Evolutionary conservation across 2,113 vertebrate genomes (phyloP), one percentile per base, ranked within the genome.

Genomic region (Actenoides lindsayi): DNA sequence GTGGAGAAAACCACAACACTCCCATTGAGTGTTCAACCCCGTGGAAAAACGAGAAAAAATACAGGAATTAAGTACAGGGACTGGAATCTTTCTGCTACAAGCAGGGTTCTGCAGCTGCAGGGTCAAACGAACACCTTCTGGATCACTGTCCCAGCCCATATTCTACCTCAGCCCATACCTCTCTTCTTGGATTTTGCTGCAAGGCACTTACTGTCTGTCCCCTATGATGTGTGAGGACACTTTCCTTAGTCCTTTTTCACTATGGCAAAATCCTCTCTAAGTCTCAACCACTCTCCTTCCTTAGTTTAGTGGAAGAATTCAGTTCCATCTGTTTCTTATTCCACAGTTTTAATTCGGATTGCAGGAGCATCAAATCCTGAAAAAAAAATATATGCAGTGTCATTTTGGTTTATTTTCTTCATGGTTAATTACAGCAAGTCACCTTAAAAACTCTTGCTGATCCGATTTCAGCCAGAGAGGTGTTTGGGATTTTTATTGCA

Each of bases 21-120:
- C 28, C 5, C 11, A 4, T 1, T 59, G 48, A 51, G 24, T 0
- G 1, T n/a, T 35, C 28, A 81, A n/a, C 20, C 25, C 31, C 31
- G 16, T n/a, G 51, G 12, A 74, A 24, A 73, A 74, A 59, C 0
- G 4, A 53, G 64, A 37, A 74, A 67, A 48, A 27, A 14, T 18
- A 37, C 28, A 59, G 60, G 24, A 71, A 60, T n/a, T 16, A 12
- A 28, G 7, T 10, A 28, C 8, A 31, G 24, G 62, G 35, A 25
- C 18, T 0, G 1, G 42, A 15, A 25, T 16, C 39, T 17, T 28
- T 19, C 16, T 65, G 63, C 53, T 59, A 27, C 50, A 18, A 2
- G 18, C 16, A 42, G 56, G 50, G 39, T 16, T 76, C 76, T 75
- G 57, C 46, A 70, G 27, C n/a, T 87, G 42, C n/a, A 20, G 62